phyloP scores from a whole-genome alignment of 2,797 vertebrate species.

The Notolepis coatsorum region DNA sequence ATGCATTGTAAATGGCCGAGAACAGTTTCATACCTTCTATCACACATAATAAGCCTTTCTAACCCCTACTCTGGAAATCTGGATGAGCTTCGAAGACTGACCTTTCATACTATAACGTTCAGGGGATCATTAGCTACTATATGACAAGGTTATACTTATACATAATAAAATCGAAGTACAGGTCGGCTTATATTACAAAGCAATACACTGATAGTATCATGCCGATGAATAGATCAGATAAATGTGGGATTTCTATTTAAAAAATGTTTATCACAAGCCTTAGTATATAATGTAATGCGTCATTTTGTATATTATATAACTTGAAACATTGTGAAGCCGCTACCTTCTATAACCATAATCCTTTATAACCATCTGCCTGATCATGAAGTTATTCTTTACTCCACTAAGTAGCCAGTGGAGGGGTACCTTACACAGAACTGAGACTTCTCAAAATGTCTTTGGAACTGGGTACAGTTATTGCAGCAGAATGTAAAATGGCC shows the following conservation, averaged over 20 bases:
- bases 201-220: not conserved
- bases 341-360: not conserved
- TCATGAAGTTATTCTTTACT: not conserved
- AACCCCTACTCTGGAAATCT: no score
- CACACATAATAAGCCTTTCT: no score
- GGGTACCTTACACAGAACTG: slow-evolving; percentile 4
- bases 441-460: not conserved
- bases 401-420: not conserved
- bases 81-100: not conserved
- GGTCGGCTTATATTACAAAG: not conserved
- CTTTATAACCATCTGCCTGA: slow-evolving; percentile 9
- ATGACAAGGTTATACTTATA: no score
- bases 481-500: slow-evolving; percentile 1
- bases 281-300: not conserved
- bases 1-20: no score
- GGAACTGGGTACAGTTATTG: slow-evolving; percentile 13
- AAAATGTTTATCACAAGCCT: not conserved
- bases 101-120: not conserved
- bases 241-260: not conserved
- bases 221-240: not conserved
- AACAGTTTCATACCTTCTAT: no score
- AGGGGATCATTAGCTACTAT: no score
- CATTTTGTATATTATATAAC: not conserved
- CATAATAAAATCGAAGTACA: not conserved
- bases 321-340: not conserved